Conservation (phyloP, 2,797 vertebrate genomes). For the Peromyscus eremicus region DNA sequence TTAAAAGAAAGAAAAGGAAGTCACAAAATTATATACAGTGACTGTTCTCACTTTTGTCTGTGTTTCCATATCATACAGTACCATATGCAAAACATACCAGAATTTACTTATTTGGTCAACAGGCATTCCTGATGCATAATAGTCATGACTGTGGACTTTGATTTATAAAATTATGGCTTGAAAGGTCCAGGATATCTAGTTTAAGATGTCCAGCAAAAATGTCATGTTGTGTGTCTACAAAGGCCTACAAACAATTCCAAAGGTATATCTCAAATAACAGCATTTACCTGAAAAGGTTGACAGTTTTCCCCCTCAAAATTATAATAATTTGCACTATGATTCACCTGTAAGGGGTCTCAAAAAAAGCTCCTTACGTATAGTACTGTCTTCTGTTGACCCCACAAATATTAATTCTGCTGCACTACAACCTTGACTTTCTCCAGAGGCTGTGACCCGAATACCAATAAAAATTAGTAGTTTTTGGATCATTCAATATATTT, state of each 20-base stretch:
- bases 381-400: not conserved
- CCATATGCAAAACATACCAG: not conserved
- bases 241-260: not conserved
- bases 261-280: not conserved
- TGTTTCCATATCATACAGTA: not conserved
- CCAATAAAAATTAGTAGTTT: not conserved
- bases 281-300: not conserved
- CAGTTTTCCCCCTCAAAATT: not conserved
- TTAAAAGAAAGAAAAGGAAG: not conserved
- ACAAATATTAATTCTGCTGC: not conserved
- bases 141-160: not conserved
- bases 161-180: not conserved
- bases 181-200: not conserved
- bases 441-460: not conserved
- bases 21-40: not conserved
- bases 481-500: not conserved
- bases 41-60: not conserved
- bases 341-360: not conserved
- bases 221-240: not conserved
- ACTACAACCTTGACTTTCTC: not conserved
- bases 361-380: not conserved
- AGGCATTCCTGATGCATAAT: not conserved
- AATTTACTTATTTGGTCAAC: not conserved
- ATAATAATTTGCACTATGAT: not conserved
- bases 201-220: not conserved